Evolutionary conservation across 2,797 vertebrate genomes (phyloP).

Genomic region (Lacerta agilis): DNA sequence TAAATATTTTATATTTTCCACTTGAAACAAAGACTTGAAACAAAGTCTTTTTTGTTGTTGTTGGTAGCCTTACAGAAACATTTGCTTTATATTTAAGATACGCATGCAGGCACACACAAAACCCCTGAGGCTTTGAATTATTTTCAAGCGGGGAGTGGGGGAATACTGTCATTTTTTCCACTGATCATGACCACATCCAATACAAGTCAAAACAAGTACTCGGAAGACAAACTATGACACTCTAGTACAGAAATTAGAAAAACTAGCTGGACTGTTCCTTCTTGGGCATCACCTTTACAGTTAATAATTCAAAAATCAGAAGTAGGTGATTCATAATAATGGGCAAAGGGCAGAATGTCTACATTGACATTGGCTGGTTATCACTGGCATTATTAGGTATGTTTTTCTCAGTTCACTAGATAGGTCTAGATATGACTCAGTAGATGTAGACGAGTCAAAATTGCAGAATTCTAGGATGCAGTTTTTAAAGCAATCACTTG

Average conservation of each 20-base stretch:
- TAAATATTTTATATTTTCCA: background rate
- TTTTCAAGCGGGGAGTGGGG: background rate
- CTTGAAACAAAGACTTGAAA: background rate
- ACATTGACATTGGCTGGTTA: constrained; percentile 30
- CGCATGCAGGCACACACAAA: too few relatives aligned
- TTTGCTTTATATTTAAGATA: constrained; percentile 15
- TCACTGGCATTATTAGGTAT: constrained; percentile 46
- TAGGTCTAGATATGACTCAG: constrained; percentile 70
- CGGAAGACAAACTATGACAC: constrained; percentile 18
- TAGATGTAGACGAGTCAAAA: constrained; percentile 57
- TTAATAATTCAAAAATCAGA: constrained; percentile 51
- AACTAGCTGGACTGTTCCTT: constrained; percentile 2
- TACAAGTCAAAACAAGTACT: constrained; percentile 21
- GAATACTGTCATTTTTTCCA: constrained; percentile 37
- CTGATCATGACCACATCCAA: constrained; percentile 19
- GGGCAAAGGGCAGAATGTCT: constrained; percentile 29
- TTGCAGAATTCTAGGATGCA: constrained; percentile 40
- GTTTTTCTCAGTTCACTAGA: constrained; percentile 50
- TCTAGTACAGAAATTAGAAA: background rate
- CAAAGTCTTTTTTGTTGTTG: constrained; percentile 9
- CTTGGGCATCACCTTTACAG: constrained; percentile 45
- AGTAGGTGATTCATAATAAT: constrained; percentile 43
- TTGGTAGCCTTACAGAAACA: constrained; percentile 28
- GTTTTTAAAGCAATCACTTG: constrained; percentile 60
- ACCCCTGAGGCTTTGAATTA: background rate